Evolutionary conservation across 2,797 vertebrate species (phyloP), one percentile per base, ranked within the genome.

Genomic region (Tenualosa thibaudeaui): DNA sequence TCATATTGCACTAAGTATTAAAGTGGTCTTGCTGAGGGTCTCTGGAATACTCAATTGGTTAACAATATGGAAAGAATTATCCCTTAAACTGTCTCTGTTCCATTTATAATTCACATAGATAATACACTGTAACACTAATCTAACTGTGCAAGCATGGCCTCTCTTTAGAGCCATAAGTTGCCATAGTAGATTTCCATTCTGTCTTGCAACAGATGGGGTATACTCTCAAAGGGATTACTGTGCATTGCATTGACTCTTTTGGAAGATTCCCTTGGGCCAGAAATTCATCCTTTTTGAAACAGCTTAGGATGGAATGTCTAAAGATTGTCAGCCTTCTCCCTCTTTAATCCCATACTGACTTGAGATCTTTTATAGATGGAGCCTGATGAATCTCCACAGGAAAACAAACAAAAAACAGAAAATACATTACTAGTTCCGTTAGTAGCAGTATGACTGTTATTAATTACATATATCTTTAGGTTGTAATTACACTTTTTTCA

Each of bases 1-100:
- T 75, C 81, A 84, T 85, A 81, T 75, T 75, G 87, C 86, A 86
- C 10, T 86, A 89, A 53, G 84, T 49, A 78, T 78, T 78, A 6
- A 62, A 78, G 71, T 78, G 71, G 71, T 78, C 71, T 78, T 22
- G 17, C 1, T 75, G 37, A 75, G 46, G 22, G 49, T 83, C 82
- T 85, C 71, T 78, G 5, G 17, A 78, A 78, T 78, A 78, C 71
- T 78, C 15, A 46, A 17, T 19, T 78, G 71, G 40, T 78, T 8
- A 46, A 46, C 13, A 62, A 75, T 75, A 15, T 6, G 22, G 19
- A 71, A 40, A n/a, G 26, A 62, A 71, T 46, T 8, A 78, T 78
- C 71, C 71, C 71, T 78, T 78, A 22, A 46, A 78, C 17, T 19
- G 40, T 8, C 19, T 78, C 71, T 78, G 71, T 46, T 19, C 31